These are phyloP conservation scores for Drosophila mimetica DNA, from an alignment of 2,888 invertebrate genomes.

Conservation along the genomic window DNA sequence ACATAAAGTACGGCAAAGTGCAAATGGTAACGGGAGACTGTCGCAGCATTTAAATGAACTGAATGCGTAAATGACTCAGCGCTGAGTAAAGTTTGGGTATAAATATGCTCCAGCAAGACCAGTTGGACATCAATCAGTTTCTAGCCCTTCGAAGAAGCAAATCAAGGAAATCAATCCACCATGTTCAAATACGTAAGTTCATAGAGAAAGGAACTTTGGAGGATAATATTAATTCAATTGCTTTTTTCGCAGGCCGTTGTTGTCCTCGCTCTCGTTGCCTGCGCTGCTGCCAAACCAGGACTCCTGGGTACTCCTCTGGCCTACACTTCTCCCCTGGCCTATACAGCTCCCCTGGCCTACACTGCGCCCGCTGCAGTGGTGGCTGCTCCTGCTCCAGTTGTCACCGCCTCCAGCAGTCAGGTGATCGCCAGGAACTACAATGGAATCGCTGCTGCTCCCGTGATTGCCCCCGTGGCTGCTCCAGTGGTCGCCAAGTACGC, in stretches of 20 bases:
- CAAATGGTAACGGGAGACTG: too few relatives aligned
- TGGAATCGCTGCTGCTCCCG: constrained; percentile 66
- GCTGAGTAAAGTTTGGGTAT: constrained; percentile 27
- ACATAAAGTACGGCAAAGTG: too few relatives aligned
- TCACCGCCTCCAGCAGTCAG: constrained; percentile 71
- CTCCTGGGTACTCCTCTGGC: constrained; percentile 46
- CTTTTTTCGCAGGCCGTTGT: constrained; percentile 58
- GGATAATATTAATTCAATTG: background rate
- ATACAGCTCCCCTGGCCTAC: constrained; percentile 25
- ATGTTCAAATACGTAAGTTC: constrained; percentile 60
- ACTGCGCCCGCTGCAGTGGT: constrained; percentile 53
- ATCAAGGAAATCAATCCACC: constrained; percentile 10
- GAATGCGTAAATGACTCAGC: too few relatives aligned
- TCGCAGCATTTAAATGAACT: too few relatives aligned
- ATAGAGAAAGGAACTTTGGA: background rate
- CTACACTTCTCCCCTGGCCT: constrained; percentile 17
- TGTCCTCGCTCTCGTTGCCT: constrained; percentile 66
- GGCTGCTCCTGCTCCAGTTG: constrained; percentile 56
- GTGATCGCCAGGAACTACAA: constrained; percentile 72
- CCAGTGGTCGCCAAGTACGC: constrained; percentile 28
- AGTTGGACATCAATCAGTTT: constrained; percentile 31
- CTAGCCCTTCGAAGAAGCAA: constrained; percentile 33
- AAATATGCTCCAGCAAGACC: constrained; percentile 29
- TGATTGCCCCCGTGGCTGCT: constrained; percentile 52
- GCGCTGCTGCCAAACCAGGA: constrained; percentile 67